Evolutionary conservation across 30 jellyfish, hydroid and myxozoan species (phyloP), one percentile per base, ranked within the genome.

Genomic region (Clytia hemisphaerica): DNA sequence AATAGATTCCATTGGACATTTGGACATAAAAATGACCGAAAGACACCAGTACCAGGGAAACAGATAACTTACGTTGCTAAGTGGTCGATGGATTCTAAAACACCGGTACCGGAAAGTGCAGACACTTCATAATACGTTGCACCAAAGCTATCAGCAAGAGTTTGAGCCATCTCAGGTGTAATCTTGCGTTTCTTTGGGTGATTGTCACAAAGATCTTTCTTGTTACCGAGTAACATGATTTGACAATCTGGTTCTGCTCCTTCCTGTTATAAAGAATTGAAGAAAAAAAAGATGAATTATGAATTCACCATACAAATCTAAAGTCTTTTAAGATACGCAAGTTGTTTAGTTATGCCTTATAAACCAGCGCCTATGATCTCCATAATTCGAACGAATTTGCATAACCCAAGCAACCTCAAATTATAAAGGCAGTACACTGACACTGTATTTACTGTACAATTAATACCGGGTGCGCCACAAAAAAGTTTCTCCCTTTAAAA

Each of bases 191-290:
- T 61, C 0, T 77, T 83, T n/a, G n/a, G n/a, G n/a, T n/a, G n/a
- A 35, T 71, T 85, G 14, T 72, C 83, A 33, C 88, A 87, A 3
- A 73, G 50, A 60, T 88, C 97, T 12, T 60, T 50, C 36, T 88
- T 88, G 66, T 76, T 88, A 2, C 97, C 97, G 60, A 88, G 85
- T 67, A 88, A 6, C 94, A 80, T 75, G 36, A 88, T 79, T 35
- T 73, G 61, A 61, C 97, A 88, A 45, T 88, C 93, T 1, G 94
- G 89, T 45, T 81, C 97, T 16, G 97, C 97, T 0, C 94, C 83
- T 31, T 88, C 97, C 97, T 88, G 4, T 6, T 6, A 67, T 0
- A 60, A 50, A 42, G 4, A 37, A 16, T 10, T 22, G 58, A 34
- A 14, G 6, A 21, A 22, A 44, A 58, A 45, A 58, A 12, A 14